Evolutionary conservation across 1,140 invertebrate genomes (phyloP), one percentile per base, ranked within the genome.

Genomic region (Trissolcus basalis): DNA sequence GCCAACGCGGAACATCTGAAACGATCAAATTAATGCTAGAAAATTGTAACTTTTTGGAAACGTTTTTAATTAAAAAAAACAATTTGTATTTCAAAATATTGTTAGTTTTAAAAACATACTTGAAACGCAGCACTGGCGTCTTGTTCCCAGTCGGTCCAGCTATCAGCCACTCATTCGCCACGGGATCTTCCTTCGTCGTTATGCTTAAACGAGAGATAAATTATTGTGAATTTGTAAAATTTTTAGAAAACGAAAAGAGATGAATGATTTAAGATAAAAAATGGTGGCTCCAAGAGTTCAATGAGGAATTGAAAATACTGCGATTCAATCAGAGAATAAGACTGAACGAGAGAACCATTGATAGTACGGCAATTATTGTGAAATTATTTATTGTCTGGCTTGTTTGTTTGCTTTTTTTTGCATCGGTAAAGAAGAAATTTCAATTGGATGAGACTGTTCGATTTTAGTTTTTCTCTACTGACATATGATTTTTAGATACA

Each of bases 1-100:
- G 87, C 84, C 51, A 88, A 78, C 4, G 87, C 87, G 0, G 87
- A 88, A 65, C 86, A 89, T 75, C 87, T 89, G 19, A 56, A 55
- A 44, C n/a, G n/a, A n/a, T n/a, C n/a, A n/a, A n/a, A n/a, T n/a
- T n/a, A n/a, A 64, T 68, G 58, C 51, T 74, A 69, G 36, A 72
- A n/a, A n/a, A n/a, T n/a, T n/a, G n/a, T n/a, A n/a, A n/a, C n/a
- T n/a, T n/a, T n/a, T n/a, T n/a, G n/a, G n/a, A n/a, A n/a, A n/a
- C n/a, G n/a, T n/a, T n/a, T n/a, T n/a, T n/a, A n/a, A n/a, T n/a
- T n/a, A n/a, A n/a, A n/a, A n/a, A n/a, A n/a, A n/a, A 27, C 6
- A 27, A 3, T 27, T 27, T 27, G 19, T 27, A 27, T 3, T 27
- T 27, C 19, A 27, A 27, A 27, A 27, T 27, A 27, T 27, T 27